Base-by-base conservation (phyloP, 2,113 vertebrate species). In the Malurus melanocephalus region DNA sequence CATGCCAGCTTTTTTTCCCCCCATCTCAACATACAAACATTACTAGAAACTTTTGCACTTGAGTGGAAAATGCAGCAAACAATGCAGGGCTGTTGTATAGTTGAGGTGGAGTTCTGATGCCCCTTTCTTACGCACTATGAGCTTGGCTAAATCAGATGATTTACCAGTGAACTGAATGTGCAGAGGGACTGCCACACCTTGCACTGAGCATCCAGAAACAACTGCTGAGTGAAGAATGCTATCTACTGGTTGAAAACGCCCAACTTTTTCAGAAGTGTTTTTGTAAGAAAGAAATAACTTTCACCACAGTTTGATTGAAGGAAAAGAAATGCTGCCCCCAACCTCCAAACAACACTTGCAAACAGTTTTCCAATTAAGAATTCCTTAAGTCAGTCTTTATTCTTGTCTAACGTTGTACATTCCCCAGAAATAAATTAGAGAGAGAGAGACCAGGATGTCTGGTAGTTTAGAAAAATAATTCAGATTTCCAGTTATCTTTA, bases 1-100 rank as follows among this genome's bases (percentile, higher is more conserved):
- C 38, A 7, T n/a, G 8, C 22, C 51, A 26, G 13, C 14, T 2
- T 2, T 42, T 38, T 16, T 42, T 17, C 1, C 0, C 13, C 16
- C 26, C 15, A 19, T 56, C 22, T 22, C 22, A 5, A 11, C 28
- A 45, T 32, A 33, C 69, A 66, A 83, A 35, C 10, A 33, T 49
- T 21, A 8, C 10, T 24, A 65, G 51, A 71, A 91, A 23, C 13
- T 16, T 26, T 51, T 65, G 28, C 23, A 16, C 24, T 35, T 11
- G 13, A 35, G 28, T 51, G 45, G 42, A 28, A 84, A 76, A 42
- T 46, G 16, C 65, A 73, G 45, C 23, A 18, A 8, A 6, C 26
- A 15, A 26, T n/a, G 38, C 43, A 73, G 66, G 49, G 40, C 49
- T 65, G 23, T 32, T 43, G 16, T 12, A 1, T 4, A 15, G 19